These are phyloP conservation scores for Eristalis intricaria DNA, from an alignment of 2,888 invertebrate species.

Conservation along the genomic window DNA sequence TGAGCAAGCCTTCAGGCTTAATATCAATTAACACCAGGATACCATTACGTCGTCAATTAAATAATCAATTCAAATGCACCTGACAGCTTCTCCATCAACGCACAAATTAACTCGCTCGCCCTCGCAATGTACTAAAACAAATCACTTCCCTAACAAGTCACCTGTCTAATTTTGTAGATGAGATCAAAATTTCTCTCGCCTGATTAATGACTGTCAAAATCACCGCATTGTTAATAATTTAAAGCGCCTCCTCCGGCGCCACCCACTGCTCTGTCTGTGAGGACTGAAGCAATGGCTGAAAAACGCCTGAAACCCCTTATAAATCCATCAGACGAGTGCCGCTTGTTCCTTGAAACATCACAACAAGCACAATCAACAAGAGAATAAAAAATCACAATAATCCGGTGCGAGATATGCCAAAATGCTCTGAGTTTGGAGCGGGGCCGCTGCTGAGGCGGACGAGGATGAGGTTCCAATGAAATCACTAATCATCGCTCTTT, in stretches of 20 bases:
- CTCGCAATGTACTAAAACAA: slow-evolving; percentile 1
- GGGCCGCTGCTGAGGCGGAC: neutral
- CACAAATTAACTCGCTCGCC: slow-evolving; percentile 13
- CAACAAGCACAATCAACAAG: slow-evolving; percentile 59
- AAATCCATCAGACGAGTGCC: slow-evolving; percentile 44
- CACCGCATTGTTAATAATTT: slow-evolving; percentile 53
- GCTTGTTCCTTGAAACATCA: slow-evolving; percentile 25
- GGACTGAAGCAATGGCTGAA: neutral
- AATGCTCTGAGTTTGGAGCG: neutral
- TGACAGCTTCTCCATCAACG: slow-evolving; percentile 41
- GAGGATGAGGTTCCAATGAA: slow-evolving; percentile 15
- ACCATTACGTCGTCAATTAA: slow-evolving; percentile 28
- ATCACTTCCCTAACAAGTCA: slow-evolving; percentile 50
- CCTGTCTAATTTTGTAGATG: slow-evolving; percentile 57
- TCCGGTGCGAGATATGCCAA: neutral
- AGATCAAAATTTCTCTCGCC: slow-evolving; percentile 60
- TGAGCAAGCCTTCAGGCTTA: neutral
- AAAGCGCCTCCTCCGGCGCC: slow-evolving; percentile 6
- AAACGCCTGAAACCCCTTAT: neutral
- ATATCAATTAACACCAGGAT: neutral
- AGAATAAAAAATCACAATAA: slow-evolving; percentile 57
- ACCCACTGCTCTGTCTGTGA: neutral
- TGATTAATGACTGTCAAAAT: slow-evolving; percentile 62
- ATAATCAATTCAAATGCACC: slow-evolving; percentile 42
- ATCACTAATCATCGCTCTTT: slow-evolving; percentile 64